Base-by-base conservation (phyloP, 1,140 invertebrate species). In the Pogonognathellus flavescens region DNA sequence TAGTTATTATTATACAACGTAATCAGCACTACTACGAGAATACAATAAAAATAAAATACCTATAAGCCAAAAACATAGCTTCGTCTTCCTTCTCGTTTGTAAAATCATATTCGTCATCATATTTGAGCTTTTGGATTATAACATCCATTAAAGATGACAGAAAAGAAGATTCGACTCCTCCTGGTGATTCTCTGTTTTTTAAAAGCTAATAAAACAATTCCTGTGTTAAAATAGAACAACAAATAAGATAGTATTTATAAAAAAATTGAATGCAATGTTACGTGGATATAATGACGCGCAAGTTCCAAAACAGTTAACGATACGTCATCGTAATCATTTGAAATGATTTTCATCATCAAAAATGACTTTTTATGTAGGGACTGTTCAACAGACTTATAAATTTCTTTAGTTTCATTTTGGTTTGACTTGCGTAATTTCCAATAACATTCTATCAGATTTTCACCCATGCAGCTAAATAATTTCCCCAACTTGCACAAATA, bases 21-120 rank as follows among this genome's bases (percentile, higher is more conserved):
- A 59, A 7, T 16, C 0, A 59, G 9, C 20, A 18, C 3, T 16
- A 18, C n/a, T 76, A 72, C 60, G 8, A 70, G 60, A 57, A 52
- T 4, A 10, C 0, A 82, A 41, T 72, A 14, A 66, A 16, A 62
- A 84, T 57, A 20, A 41, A 16, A 57, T 87, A 89, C 89, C 90
- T 83, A 55, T 88, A 90, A 84, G 92, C 92, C 81, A 91, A 89
- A 90, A 93, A 93, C 89, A 91, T 90, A 16, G 92, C 92, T 89
- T 93, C 93, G 84, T 93, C 92, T 89, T 93, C 92, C 11, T 92
- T 92, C 90, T 93, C 92, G 80, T 91, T 89, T 16, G 92, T 91
- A 90, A 93, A 93, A 88, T 93, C 91, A 84, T 93, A 93, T 7
- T 89, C 90, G 9, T 62, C 57, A 72, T 86, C 76, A 80, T 41